phyloP scores from a whole-genome alignment of 2,113 vertebrate species.

The Myocastor coypus region DNA sequence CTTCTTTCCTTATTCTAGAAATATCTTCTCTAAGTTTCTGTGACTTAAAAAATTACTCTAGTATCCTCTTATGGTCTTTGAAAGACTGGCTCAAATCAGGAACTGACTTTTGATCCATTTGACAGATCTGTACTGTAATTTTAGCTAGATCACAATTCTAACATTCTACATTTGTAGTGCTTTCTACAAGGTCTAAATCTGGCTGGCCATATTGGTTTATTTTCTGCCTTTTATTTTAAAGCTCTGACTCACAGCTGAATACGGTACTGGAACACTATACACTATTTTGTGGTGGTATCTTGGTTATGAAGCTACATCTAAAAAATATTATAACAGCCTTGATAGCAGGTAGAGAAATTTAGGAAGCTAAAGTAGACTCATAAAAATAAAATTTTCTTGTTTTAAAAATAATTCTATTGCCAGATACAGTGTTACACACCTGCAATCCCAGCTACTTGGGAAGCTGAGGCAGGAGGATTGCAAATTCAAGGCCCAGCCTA shows the following conservation, averaged over 20 bases:
- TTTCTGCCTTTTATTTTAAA: conserved; percentile 62
- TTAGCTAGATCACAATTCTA: neutral
- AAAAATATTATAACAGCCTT: conserved; percentile 46
- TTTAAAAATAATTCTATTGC: neutral
- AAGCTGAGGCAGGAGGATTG: neutral
- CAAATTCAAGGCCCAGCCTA: neutral
- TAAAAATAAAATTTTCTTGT: neutral
- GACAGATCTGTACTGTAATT: neutral
- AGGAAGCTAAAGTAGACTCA: neutral
- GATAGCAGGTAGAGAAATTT: conserved; percentile 16
- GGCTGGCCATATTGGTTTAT: neutral
- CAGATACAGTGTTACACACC: neutral
- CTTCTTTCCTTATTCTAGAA: neutral
- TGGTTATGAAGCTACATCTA: conserved; percentile 40
- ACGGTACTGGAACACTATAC: neutral
- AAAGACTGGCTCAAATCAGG: neutral
- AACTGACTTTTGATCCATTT: neutral
- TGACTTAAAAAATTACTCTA: neutral
- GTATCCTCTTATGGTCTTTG: neutral
- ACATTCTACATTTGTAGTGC: conserved; percentile 19
- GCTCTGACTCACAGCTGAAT: neutral
- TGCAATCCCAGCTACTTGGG: neutral
- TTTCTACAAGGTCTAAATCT: conserved; percentile 43
- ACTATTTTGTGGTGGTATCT: neutral
- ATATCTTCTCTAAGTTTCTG: neutral